Evolutionary conservation across 1,140 invertebrate species (phyloP).

Genomic region (Lepidostoma basale): DNA sequence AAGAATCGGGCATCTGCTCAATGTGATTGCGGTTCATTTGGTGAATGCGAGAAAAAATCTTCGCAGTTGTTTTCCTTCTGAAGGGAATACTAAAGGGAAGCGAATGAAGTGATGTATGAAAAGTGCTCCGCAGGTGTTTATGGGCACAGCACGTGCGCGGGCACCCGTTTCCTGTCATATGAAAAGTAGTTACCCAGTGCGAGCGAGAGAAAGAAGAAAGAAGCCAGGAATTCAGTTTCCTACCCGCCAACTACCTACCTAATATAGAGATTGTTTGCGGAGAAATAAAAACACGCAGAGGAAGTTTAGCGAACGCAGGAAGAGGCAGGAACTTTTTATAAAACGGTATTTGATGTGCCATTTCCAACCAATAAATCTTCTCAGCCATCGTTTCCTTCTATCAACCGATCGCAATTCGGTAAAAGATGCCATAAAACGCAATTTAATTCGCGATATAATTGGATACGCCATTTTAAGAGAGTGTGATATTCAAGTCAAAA

Average conservation of each 20-base stretch:
- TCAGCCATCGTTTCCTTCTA: not conserved
- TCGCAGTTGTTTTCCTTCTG: slow-evolving; percentile 5
- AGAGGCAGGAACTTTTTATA: not conserved
- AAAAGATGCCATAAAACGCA: too few species aligned
- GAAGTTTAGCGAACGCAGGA: slow-evolving; percentile 4
- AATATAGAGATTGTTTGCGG: not conserved
- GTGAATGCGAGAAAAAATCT: slow-evolving; percentile 28
- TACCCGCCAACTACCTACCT: not conserved
- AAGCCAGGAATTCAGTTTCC: not conserved
- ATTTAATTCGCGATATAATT: too few species aligned
- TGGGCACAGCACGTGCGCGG: slow-evolving; percentile 37
- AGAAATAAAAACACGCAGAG: not conserved
- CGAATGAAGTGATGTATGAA: not conserved
- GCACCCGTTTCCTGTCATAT: slow-evolving; percentile 40
- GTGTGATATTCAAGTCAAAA: too few species aligned
- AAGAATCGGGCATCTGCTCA: slow-evolving; percentile 32
- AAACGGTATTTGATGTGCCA: not conserved
- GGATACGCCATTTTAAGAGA: too few species aligned
- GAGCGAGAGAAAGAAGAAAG: not conserved
- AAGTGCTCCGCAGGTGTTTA: slow-evolving; percentile 37
- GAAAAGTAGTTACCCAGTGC: not conserved
- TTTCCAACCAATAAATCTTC: not conserved
- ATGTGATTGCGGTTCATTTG: slow-evolving; percentile 31
- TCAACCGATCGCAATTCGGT: too few species aligned
- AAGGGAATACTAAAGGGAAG: not conserved